A percentile compares a stretch with the other conserved stretches of the same genome.
Conservation (phyloP, 2,888 invertebrate genomes). For the Lepidonotus clava region DNA sequence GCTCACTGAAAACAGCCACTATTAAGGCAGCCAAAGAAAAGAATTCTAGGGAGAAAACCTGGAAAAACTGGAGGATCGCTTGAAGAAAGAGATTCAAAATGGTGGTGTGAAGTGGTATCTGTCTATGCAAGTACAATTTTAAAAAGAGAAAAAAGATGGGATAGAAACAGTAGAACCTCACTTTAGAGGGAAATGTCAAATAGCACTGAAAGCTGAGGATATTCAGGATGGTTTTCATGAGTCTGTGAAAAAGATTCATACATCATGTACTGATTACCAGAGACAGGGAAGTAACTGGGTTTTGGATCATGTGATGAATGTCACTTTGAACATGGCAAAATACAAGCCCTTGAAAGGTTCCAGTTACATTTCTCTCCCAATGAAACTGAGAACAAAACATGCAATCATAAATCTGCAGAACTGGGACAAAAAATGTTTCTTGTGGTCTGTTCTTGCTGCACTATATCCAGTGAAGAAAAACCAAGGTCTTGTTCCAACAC, state of each 20-base stretch:
- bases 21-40: neutral
- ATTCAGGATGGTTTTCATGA: neutral
- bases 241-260: neutral
- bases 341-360: constrained; percentile 64
- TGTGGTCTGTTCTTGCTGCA: constrained; percentile 64
- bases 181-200: neutral
- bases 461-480: constrained; percentile 59
- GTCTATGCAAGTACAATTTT: neutral
- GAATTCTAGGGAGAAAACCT: neutral
- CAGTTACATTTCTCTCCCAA: constrained; percentile 61
- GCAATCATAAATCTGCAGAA: constrained; percentile 66
- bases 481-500: constrained; percentile 22
- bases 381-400: constrained; percentile 58
- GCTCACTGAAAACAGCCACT: neutral
- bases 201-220: neutral
- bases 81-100: neutral
- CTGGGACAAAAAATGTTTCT: constrained; percentile 64
- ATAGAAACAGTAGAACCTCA: neutral
- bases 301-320: neutral
- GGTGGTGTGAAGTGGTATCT: constrained; percentile 9
- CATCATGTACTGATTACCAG: neutral
- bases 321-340: constrained; percentile 55
- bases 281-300: neutral
- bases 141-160: too few relatives aligned
- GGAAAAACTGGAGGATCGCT: neutral